phyloP scores from a whole-genome alignment of 1,140 invertebrate species.

The Drosophila rufa region DNA sequence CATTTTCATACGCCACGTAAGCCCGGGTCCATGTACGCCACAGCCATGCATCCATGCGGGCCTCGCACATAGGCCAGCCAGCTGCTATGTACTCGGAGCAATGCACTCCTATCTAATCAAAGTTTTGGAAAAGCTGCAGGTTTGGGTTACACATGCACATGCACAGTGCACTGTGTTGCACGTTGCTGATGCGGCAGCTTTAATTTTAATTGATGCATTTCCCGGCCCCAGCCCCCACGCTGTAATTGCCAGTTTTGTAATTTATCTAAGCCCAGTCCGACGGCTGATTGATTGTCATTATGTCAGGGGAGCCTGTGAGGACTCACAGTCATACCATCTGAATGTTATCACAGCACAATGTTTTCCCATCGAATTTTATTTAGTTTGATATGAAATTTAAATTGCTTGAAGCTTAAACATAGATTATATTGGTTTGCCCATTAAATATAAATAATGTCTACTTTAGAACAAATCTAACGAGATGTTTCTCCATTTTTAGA shows the following conservation, averaged over 20 bases:
- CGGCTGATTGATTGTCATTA: conserved; percentile 57
- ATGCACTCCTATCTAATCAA: conserved; percentile 81
- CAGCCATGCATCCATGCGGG: conserved; percentile 59
- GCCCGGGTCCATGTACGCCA: conserved; percentile 58
- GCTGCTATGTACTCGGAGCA: conserved; percentile 47
- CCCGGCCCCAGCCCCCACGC: conserved; percentile 25
- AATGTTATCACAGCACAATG: not conserved
- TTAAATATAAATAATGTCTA: not conserved
- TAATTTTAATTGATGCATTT: conserved; percentile 77
- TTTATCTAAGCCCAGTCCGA: conserved; percentile 52
- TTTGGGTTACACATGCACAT: conserved; percentile 6
- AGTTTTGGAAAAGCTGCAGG: conserved; percentile 25
- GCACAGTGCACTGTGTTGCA: not conserved
- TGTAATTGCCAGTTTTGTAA: conserved; percentile 41
- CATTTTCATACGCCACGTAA: conserved; percentile 80
- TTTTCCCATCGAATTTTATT: not conserved
- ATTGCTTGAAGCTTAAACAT: not conserved
- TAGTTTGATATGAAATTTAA: not conserved
- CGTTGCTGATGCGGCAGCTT: conserved; percentile 60
- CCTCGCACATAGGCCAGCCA: conserved; percentile 27
- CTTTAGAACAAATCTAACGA: not conserved
- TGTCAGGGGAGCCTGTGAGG: not conserved
- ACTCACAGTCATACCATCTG: not conserved
- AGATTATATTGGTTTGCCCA: not conserved
- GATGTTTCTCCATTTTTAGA: no score